A percentile compares a stretch with the other conserved stretches of the same genome.
Conservation (phyloP, 2,888 invertebrate genomes). For the Anorthoa munda region DNA sequence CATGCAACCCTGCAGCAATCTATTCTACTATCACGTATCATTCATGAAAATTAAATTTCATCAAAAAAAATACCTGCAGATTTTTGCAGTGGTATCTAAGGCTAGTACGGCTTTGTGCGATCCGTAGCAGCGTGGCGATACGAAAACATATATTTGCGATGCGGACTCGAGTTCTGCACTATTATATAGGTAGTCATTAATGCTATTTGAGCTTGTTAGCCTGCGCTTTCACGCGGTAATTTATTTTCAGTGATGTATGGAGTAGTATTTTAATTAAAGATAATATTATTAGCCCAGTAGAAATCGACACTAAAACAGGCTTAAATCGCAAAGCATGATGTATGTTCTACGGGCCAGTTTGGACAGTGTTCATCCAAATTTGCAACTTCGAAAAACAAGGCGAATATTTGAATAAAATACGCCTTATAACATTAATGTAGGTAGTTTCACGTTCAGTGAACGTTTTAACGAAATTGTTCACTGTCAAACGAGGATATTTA, state of each 20-base stretch:
- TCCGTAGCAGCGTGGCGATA: slow-evolving; percentile 2
- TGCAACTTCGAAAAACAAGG: no score
- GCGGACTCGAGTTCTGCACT: slow-evolving; percentile 6
- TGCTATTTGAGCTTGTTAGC: slow-evolving; percentile 34
- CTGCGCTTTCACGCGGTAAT: slow-evolving; percentile 14
- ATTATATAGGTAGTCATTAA: slow-evolving; percentile 19
- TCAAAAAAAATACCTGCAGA: no score
- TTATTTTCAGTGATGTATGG: slow-evolving; percentile 1
- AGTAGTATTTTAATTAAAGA: not conserved
- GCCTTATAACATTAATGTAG: not conserved
- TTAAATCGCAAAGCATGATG: no score
- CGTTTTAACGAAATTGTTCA: slow-evolving; percentile 31
- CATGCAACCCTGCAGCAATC: no score
- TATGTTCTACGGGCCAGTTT: no score
- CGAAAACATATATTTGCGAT: slow-evolving; percentile 23
- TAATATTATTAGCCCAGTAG: no score
- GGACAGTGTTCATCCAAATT: no score
- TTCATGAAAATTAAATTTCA: no score
- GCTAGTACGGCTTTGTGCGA: slow-evolving; percentile 26
- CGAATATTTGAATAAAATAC: slow-evolving; percentile 10
- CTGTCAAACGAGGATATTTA: slow-evolving; percentile 34
- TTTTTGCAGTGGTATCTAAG: no score
- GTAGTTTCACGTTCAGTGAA: not conserved
- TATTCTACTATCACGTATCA: no score
- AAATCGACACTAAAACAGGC: no score